Evolutionary conservation across 2,888 invertebrate genomes (phyloP), one percentile per base, ranked within the genome.

Genomic region (Meloe dianella): DNA sequence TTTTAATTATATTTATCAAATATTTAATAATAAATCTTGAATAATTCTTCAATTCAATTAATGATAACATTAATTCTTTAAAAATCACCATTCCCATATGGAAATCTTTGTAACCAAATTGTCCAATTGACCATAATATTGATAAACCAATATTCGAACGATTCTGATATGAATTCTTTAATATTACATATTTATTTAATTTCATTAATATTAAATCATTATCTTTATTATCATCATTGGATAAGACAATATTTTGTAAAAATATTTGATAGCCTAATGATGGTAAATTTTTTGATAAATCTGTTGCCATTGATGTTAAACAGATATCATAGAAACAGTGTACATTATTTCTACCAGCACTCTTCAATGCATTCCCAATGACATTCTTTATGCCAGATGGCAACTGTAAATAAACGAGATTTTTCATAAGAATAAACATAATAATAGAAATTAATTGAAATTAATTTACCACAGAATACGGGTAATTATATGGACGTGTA

Each of bases 131-230:
- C 93, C 93, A 93, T 1, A 93, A 83, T 54, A 93, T 85, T 0
- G 92, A 89, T 35, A 91, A 83, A 0, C 92, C 92, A 68, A 93
- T 89, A 1, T 89, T 87, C 67, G 91, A 90, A 61, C 92, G 86
- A 79, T 93, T 93, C 77, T 92, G 92, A 78, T 92, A 93, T 0
- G 93, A 93, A 75, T 90, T 91, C 41, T 89, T 86, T 20, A 93
- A 82, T 65, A 86, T 87, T 4, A 86, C 85, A 70, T 89, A 87
- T 80, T 92, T 93, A 12, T 87, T 84, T 73, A 91, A 81, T 67
- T 89, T 90, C 0, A 85, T 83, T 0, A 85, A 79, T 61, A 89
- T 89, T 73, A 91, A 87, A 60, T 88, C 87, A 0, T 92, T 91
- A 81, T 90, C 86, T 30, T 87, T 86, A 20, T 47, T 47, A 47